Evolutionary conservation across 2,797 vertebrate genomes (phyloP).

Genomic region (Myotis planiceps): DNA sequence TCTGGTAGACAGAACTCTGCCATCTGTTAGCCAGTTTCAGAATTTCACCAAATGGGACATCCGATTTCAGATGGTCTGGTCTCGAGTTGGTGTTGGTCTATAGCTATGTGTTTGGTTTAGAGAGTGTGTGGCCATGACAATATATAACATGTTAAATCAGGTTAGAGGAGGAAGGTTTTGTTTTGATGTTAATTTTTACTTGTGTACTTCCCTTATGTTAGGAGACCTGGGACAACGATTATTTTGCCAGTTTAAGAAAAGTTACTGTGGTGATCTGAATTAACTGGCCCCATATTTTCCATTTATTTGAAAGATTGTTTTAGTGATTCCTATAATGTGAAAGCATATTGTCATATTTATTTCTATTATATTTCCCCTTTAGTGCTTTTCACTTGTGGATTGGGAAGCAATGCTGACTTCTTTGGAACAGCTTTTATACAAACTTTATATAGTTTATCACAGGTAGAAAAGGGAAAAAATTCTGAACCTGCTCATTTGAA

Average conservation of each 20-base stretch:
- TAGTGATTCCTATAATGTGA: not conserved
- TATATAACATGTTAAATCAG: not conserved
- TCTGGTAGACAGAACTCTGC: not conserved
- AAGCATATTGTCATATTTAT: not conserved
- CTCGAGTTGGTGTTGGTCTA: not conserved
- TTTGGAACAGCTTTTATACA: not conserved
- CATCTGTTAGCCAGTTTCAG: not conserved
- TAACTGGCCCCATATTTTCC: not conserved
- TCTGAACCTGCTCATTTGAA: not conserved
- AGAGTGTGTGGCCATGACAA: not conserved
- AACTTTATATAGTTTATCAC: not conserved
- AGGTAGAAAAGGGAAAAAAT: not conserved
- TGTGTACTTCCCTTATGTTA: not conserved
- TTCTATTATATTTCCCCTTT: not conserved
- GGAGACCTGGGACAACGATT: not conserved
- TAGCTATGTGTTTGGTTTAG: not conserved
- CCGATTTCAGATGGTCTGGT: not conserved
- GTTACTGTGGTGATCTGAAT: not conserved
- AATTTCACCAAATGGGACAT: not conserved
- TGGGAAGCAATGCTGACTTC: not conserved
- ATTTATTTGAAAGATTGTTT: not conserved
- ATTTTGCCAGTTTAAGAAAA: not conserved
- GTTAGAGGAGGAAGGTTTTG: not conserved
- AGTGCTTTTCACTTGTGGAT: not conserved
- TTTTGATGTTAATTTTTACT: constrained; percentile 15